Percentiles rank a stretch among this genome's conserved stretches.
phyloP scores from a whole-genome alignment of 2,797 vertebrate species.

The Poeciliopsis presidionis region DNA sequence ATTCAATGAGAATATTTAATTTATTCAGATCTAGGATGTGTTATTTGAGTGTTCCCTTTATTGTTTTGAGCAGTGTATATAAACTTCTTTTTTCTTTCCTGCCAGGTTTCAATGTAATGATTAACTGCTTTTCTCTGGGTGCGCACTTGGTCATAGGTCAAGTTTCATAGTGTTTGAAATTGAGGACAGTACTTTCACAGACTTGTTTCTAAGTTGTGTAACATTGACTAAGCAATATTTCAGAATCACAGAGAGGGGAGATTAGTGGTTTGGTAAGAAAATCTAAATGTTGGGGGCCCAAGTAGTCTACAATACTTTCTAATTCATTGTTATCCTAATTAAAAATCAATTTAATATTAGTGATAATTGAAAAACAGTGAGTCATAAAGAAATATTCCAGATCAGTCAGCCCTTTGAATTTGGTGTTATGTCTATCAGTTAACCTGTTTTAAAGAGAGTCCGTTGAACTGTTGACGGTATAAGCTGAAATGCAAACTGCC shows the following conservation, averaged over 20 bases:
- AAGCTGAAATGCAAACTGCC: neutral
- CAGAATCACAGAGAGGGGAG: neutral
- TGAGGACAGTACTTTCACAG: neutral
- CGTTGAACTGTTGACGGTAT: neutral
- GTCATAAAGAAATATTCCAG: neutral
- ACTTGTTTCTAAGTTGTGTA: neutral
- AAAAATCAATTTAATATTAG: neutral
- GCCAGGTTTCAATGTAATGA: neutral
- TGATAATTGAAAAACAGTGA: neutral
- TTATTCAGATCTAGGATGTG: too few relatives aligned
- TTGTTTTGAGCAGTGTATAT: neutral
- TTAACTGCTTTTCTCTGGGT: neutral
- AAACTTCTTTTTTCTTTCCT: neutral
- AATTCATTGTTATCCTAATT: neutral
- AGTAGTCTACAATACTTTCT: neutral
- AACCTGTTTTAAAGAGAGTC: neutral
- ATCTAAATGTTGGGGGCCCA: neutral
- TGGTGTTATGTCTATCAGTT: neutral
- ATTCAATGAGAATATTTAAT: too few relatives aligned
- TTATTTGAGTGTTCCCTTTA: too few relatives aligned
- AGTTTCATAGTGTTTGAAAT: neutral
- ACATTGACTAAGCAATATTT: neutral
- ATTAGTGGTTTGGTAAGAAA: neutral
- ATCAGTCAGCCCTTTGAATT: neutral
- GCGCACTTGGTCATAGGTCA: conserved; percentile 2